Evolutionary conservation across 2,888 invertebrate species (phyloP).

Genomic region (Ametastegia equiseti): DNA sequence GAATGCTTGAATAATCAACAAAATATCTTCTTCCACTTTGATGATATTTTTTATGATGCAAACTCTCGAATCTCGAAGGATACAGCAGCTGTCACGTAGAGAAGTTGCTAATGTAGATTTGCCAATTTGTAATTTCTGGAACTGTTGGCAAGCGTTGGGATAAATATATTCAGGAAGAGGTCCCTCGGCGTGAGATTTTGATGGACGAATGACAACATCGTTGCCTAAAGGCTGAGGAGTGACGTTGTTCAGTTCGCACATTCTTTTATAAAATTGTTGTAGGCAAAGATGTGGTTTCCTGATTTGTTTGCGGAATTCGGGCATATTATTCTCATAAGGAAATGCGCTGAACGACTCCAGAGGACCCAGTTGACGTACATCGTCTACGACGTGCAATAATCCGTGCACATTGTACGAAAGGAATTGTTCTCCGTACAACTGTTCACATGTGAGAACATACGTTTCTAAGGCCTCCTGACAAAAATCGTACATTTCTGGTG

Average conservation of each 20-base stretch:
- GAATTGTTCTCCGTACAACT: slow-evolving; percentile 44
- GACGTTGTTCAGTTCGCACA: slow-evolving; percentile 36
- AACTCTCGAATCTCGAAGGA: background rate
- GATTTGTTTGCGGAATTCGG: slow-evolving; percentile 14
- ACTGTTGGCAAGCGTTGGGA: background rate
- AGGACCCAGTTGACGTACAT: slow-evolving; percentile 28
- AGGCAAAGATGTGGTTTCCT: slow-evolving; percentile 35
- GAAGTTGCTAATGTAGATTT: slow-evolving; percentile 2
- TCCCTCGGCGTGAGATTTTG: slow-evolving; percentile 18
- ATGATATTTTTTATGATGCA: slow-evolving; percentile 12
- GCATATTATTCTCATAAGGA: slow-evolving; percentile 37
- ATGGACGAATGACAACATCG: slow-evolving; percentile 1
- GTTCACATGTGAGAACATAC: slow-evolving; percentile 27
- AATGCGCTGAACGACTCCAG: slow-evolving; percentile 42
- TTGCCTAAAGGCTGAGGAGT: background rate
- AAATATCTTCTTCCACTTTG: slow-evolving; percentile 6
- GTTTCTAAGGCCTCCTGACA: slow-evolving; percentile 37
- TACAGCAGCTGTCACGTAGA: slow-evolving; percentile 19
- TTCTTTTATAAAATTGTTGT: slow-evolving; percentile 37
- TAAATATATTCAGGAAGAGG: background rate
- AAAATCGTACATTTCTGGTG: slow-evolving; percentile 36
- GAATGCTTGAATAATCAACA: slow-evolving; percentile 23
- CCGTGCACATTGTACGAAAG: slow-evolving; percentile 42
- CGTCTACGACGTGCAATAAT: slow-evolving; percentile 35
- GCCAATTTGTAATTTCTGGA: slow-evolving; percentile 7